Percentiles rank a stretch among this genome's conserved stretches.
Conservation (phyloP, 2,113 vertebrate genomes). For the Salvator merianae region DNA sequence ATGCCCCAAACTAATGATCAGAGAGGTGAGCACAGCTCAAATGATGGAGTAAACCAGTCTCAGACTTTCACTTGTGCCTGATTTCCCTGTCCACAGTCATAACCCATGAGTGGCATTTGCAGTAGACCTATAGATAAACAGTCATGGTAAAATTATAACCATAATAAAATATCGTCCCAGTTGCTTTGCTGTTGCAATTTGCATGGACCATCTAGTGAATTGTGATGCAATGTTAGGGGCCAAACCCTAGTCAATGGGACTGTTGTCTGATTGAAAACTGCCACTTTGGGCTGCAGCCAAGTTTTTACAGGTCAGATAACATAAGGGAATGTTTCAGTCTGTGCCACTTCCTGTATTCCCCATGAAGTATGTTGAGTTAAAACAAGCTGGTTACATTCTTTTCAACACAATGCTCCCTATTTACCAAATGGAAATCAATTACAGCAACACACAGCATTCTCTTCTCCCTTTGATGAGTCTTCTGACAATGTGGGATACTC, state of each 20-base stretch:
- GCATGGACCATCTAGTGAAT: not conserved
- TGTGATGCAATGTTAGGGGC: conserved; percentile 2
- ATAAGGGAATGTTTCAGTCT: conserved; percentile 75
- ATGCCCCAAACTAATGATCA: too few relatives aligned
- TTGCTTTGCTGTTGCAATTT: not conserved
- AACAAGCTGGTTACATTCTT: conserved; percentile 66
- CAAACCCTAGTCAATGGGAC: conserved; percentile 50
- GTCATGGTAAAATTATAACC: not conserved
- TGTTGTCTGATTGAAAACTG: conserved; percentile 60
- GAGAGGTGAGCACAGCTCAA: too few relatives aligned
- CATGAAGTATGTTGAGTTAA: conserved; percentile 65
- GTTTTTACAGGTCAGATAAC: conserved; percentile 75
- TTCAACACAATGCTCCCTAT: conserved; percentile 68
- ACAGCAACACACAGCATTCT: too few relatives aligned
- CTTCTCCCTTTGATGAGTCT: too few relatives aligned
- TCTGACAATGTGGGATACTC: too few relatives aligned
- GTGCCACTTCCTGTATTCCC: conserved; percentile 74
- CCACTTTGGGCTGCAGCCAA: conserved; percentile 64
- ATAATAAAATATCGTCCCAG: not conserved
- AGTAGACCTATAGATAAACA: not conserved
- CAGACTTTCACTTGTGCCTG: too few relatives aligned
- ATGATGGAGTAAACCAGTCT: too few relatives aligned
- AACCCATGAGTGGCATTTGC: too few relatives aligned
- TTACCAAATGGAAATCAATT: conserved; percentile 59
- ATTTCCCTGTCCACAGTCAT: too few relatives aligned